Evolutionary conservation across 1,140 invertebrate species (phyloP).

Genomic region (Procambarus clarkii): DNA sequence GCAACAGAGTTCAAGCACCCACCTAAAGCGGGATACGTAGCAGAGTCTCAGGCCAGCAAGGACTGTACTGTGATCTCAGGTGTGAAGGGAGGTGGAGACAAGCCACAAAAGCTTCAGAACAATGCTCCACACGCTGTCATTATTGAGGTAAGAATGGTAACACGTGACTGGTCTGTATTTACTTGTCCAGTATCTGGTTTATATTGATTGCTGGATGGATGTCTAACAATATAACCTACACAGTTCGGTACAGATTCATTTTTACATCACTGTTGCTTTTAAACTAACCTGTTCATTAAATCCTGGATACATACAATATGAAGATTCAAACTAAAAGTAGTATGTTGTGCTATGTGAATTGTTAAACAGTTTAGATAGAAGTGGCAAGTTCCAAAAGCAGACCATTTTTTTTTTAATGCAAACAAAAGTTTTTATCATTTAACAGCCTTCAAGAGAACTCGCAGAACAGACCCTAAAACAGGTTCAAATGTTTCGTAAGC

Average conservation of each 20-base stretch:
- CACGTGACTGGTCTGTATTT: too few relatives aligned
- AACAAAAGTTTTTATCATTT: background rate
- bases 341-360: too few relatives aligned
- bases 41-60: conserved; percentile 82
- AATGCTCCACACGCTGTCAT: conserved; percentile 97
- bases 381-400: too few relatives aligned
- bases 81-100: conserved; percentile 76
- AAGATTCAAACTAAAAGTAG: too few relatives aligned
- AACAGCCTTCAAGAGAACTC: conserved; percentile 94
- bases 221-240: background rate
- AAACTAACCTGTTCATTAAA: too few relatives aligned
- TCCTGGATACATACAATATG: too few relatives aligned
- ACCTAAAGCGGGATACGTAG: conserved; percentile 83
- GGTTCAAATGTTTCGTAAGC: conserved; percentile 93
- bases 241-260: too few relatives aligned
- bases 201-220: background rate
- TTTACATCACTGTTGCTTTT: too few relatives aligned
- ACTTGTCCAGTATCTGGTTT: background rate
- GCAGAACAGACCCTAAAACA: conserved; percentile 97
- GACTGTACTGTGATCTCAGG: conserved; percentile 82
- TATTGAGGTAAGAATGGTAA: conserved; percentile 83
- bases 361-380: too few relatives aligned
- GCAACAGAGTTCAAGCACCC: conserved; percentile 88
- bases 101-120: conserved; percentile 74
- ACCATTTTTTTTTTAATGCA: too few relatives aligned